phyloP scores from a whole-genome alignment of 2,888 invertebrate species.

The Torymus texanus region DNA sequence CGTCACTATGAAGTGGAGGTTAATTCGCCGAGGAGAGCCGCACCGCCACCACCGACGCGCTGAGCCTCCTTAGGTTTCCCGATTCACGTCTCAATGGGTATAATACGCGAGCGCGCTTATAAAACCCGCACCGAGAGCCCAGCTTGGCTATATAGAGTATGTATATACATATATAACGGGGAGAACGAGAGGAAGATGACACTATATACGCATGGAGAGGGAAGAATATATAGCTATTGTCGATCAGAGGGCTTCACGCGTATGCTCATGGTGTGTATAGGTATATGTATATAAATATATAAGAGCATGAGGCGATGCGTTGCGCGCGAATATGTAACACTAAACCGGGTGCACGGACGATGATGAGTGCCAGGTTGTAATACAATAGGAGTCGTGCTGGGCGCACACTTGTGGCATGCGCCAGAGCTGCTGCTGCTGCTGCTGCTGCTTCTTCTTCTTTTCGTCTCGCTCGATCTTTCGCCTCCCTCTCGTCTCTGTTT shows the following conservation, averaged over 20 bases:
- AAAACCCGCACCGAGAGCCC: conserved; percentile 1
- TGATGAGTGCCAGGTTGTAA: conserved; percentile 63
- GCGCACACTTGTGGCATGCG: conserved; percentile 73
- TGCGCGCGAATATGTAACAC: conserved; percentile 37
- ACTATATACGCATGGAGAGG: conserved; percentile 49
- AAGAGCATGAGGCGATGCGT: conserved; percentile 11
- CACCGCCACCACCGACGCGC: neutral
- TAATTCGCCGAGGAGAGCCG: conserved; percentile 59
- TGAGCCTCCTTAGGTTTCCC: conserved; percentile 56
- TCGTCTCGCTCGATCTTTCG: conserved; percentile 18
- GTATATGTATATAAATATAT: conserved; percentile 28
- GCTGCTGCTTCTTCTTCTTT: conserved; percentile 35
- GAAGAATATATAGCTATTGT: conserved; percentile 58
- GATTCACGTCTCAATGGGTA: conserved; percentile 59
- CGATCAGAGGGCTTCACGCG: conserved; percentile 56
- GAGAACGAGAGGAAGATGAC: neutral
- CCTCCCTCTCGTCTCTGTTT: conserved; percentile 15
- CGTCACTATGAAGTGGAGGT: conserved; percentile 50
- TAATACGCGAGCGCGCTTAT: conserved; percentile 29
- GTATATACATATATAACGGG: neutral
- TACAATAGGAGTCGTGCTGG: conserved; percentile 68
- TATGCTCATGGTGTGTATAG: neutral
- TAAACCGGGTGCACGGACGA: conserved; percentile 39
- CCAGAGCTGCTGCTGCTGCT: conserved; percentile 59
- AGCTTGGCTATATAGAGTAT: no score